phyloP scores from a whole-genome alignment of 2,113 vertebrate genomes.

The Cyanocitta stelleri region DNA sequence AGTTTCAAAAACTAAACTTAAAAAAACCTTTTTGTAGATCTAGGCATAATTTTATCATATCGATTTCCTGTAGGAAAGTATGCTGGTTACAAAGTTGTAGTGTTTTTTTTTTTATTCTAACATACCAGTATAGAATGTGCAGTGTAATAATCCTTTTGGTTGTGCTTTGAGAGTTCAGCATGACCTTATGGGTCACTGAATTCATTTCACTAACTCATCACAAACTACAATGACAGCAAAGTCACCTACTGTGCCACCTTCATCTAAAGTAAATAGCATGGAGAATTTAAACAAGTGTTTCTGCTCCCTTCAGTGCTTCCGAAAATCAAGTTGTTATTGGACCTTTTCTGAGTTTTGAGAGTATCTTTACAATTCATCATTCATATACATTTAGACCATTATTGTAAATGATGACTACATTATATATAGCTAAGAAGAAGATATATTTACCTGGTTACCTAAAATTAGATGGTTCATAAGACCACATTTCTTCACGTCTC shows the following conservation, averaged over 20 bases:
- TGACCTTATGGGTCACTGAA: slow-evolving; percentile 30
- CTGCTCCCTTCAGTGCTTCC: background rate
- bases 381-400: background rate
- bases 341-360: background rate
- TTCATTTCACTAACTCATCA: slow-evolving; percentile 56
- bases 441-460: background rate
- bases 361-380: background rate
- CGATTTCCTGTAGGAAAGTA: background rate
- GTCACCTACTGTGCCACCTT: slow-evolving; percentile 46
- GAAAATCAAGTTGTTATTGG: background rate
- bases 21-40: background rate
- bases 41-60: background rate
- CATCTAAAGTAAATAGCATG: slow-evolving; percentile 6
- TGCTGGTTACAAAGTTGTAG: background rate
- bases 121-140: background rate
- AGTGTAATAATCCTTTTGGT: slow-evolving; percentile 8
- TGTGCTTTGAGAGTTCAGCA: slow-evolving; percentile 26
- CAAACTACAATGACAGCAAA: slow-evolving; percentile 46
- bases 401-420: background rate
- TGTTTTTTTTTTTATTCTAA: background rate
- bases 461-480: background rate
- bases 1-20: background rate
- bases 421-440: background rate
- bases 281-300: slow-evolving; percentile 32
- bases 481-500: background rate